Percentiles rank a stretch among this genome's conserved stretches.
Evolutionary conservation across 2,797 vertebrate species (phyloP).

Genomic region (Gymnodraco acuticeps): DNA sequence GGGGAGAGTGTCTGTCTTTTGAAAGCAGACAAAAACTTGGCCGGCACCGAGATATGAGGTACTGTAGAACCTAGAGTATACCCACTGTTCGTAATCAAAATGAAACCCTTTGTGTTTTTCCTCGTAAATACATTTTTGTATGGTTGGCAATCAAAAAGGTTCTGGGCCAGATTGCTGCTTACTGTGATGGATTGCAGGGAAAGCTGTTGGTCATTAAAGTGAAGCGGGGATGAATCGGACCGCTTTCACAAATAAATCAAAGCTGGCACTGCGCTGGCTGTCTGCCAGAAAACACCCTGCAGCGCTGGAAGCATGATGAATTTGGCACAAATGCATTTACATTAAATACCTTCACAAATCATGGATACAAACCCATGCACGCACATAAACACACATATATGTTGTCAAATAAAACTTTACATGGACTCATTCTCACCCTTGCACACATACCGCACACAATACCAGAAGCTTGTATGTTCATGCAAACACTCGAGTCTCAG

Average conservation of each 20-base stretch:
- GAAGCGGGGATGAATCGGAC: constrained; percentile 17
- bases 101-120: not conserved
- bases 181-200: constrained; percentile 19
- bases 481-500: not conserved
- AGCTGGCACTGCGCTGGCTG: constrained; percentile 28
- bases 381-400: not conserved
- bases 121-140: constrained; percentile 21
- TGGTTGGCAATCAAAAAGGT: constrained; percentile 9
- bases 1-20: constrained; percentile 38
- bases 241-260: constrained; percentile 45
- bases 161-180: not conserved
- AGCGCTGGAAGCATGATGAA: constrained; percentile 26
- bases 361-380: not conserved
- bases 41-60: not conserved
- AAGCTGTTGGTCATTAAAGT: constrained; percentile 36
- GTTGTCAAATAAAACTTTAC: constrained; percentile 15
- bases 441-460: not conserved
- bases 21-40: constrained; percentile 54
- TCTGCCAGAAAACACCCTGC: constrained; percentile 27
- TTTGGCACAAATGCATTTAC: not conserved
- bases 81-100: constrained; percentile 18
- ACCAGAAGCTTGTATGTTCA: constrained; percentile 20
- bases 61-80: constrained; percentile 37
- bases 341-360: constrained; percentile 7
- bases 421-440: constrained; percentile 7